Evolutionary conservation across 2,113 vertebrate species (phyloP), one percentile per base, ranked within the genome.

Genomic region (Chionis minor): DNA sequence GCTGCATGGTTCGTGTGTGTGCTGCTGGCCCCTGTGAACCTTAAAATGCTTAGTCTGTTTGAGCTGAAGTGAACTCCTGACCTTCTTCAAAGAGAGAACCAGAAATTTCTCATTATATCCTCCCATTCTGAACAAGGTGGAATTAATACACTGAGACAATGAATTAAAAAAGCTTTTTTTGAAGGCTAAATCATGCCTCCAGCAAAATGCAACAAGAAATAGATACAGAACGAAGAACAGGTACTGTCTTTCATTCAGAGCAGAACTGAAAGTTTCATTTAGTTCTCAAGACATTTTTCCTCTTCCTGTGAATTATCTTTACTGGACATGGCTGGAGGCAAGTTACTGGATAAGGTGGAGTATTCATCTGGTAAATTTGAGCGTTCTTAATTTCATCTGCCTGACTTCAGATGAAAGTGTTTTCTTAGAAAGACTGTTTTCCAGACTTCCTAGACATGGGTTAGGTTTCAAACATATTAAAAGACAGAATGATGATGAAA

Each of bases 261-360:
- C 13, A 90, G 38, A 96, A 67, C 28, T 81, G 56, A 91, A 91
- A 94, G 52, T 82, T 95, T 92, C 51, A 67, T 96, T 95, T 92
- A 81, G 59, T 84, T 86, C 91, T 92, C 59, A 88, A 85, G 82
- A 83, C 6, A 49, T 73, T 83, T 93, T 88, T 90, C 82, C 79
- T 83, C 81, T 93, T 96, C 82, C 77, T 86, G 86, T 74, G 67
- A 95, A 93, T 95, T 95, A 90, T 81, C 75, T 93, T 92, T 88
- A 92, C 88, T 0, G 9, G 80, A 38, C 61, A 55, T 93, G 55
- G 74, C 95, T 92, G 32, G 82, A 94, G 96, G 96, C 96, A 92
- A 90, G 72, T 63, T 59, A 74, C 18, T 56, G 80, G 84, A 86
- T 88, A 88, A 93, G 73, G 69, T 86, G 26, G 17, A 88, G 58